Base-by-base conservation (phyloP, 53 echinoderm and acorn worm genomes). In the Actinopyga echinites region DNA sequence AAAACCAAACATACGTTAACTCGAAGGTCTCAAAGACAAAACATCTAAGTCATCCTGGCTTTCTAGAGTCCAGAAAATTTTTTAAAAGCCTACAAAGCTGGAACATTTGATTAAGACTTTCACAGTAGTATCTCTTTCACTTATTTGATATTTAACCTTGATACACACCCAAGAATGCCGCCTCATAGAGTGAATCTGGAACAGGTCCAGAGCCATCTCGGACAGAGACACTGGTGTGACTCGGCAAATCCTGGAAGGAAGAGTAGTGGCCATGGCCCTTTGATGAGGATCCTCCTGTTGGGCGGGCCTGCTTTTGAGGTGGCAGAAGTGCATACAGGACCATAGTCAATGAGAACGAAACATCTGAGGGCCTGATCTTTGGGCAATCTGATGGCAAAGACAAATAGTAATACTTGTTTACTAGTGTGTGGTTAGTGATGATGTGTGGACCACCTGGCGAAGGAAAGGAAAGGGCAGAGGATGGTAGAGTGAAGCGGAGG, bases 101-200 rank as follows among this genome's bases (percentile, higher is more conserved):
- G n/a, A n/a, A n/a, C n/a, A n/a, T n/a, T n/a, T n/a, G n/a, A n/a
- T n/a, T n/a, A n/a, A n/a, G n/a, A n/a, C n/a, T n/a, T n/a, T n/a
- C n/a, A n/a, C n/a, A n/a, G n/a, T n/a, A n/a, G n/a, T n/a, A n/a
- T n/a, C n/a, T n/a, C n/a, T n/a, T n/a, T n/a, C n/a, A n/a, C n/a
- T n/a, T n/a, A n/a, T n/a, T n/a, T n/a, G n/a, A 7, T 15, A 2
- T 49, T 30, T 26, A 20, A 35, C 49, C n/a, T n/a, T n/a, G n/a
- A 74, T 10, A 53, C 89, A 80, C 60, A 96, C 97, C 97, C 12
- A 97, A 86, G 56, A 94, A 97, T 12, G 92, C 97, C 24, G 97
- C 97, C 77, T 97, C 94, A 30, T 97, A 97, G 30, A 97, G 89
- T 5, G 97, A 90, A n/a, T 97, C 97, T 29, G 93, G 92, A 17